phyloP scores from a whole-genome alignment of 1,140 invertebrate species.

The Parapsyche elsis region DNA sequence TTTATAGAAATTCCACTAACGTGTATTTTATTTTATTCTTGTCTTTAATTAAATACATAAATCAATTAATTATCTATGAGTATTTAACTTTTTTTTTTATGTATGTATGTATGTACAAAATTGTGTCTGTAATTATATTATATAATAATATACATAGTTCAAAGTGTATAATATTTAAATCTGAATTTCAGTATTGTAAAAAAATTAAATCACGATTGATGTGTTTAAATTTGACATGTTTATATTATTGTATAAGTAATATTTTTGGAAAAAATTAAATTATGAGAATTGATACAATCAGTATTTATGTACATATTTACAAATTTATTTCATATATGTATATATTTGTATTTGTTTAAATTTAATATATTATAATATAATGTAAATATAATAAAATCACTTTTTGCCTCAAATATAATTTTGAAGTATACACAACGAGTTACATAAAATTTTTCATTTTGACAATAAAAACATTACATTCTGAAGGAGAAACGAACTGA shows the following conservation, averaged over 20 bases:
- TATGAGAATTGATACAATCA: no score
- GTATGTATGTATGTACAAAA: not conserved
- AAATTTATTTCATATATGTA: not conserved
- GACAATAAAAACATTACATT: not conserved
- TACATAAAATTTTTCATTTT: not conserved
- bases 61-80: slow-evolving; percentile 12
- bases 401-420: not conserved
- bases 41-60: slow-evolving; percentile 1
- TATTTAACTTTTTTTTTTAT: not conserved
- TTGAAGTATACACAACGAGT: not conserved
- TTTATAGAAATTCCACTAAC: slow-evolving; percentile 12
- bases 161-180: not conserved
- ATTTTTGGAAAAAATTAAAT: no score
- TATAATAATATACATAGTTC: not conserved
- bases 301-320: slow-evolving; percentile 2
- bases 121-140: not conserved
- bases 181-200: not conserved
- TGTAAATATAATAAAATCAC: not conserved
- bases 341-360: not conserved
- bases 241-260: no score
- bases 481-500: no score
- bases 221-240: no score
- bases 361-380: not conserved
- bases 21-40: not conserved
- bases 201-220: no score